phyloP scores from a whole-genome alignment of 2,113 vertebrate genomes.

The Azemiops feae region DNA sequence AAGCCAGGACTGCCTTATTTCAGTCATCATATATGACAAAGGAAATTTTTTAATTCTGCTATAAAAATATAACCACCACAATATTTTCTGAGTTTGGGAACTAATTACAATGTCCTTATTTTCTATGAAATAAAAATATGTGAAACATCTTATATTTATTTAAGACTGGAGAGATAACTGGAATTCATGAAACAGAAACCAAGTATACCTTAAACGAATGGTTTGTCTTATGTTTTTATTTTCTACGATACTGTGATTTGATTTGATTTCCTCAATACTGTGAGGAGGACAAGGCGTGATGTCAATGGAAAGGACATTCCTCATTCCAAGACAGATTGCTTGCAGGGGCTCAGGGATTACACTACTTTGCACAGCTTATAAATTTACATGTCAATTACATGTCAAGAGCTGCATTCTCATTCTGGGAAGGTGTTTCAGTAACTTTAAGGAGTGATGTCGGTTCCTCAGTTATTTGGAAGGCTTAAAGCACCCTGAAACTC shows the following conservation, averaged over 20 bases:
- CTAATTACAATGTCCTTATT: background rate
- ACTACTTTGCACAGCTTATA: background rate
- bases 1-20: background rate
- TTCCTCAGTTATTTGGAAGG: background rate
- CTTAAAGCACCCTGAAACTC: background rate
- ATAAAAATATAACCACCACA: background rate
- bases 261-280: background rate
- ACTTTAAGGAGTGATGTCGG: background rate
- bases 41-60: rapidly evolving
- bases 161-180: background rate
- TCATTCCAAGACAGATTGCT: background rate
- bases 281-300: background rate
- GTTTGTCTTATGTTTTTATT: background rate
- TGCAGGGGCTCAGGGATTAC: background rate
- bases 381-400: background rate
- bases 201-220: background rate
- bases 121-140: background rate
- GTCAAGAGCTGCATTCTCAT: background rate
- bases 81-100: background rate
- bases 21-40: rapidly evolving
- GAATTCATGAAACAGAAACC: background rate
- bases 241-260: background rate
- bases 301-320: background rate
- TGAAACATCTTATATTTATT: background rate
- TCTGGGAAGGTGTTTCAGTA: background rate